Evolutionary conservation across 2,797 vertebrate species (phyloP).

Genomic region (Lutjanus argentimaculatus): DNA sequence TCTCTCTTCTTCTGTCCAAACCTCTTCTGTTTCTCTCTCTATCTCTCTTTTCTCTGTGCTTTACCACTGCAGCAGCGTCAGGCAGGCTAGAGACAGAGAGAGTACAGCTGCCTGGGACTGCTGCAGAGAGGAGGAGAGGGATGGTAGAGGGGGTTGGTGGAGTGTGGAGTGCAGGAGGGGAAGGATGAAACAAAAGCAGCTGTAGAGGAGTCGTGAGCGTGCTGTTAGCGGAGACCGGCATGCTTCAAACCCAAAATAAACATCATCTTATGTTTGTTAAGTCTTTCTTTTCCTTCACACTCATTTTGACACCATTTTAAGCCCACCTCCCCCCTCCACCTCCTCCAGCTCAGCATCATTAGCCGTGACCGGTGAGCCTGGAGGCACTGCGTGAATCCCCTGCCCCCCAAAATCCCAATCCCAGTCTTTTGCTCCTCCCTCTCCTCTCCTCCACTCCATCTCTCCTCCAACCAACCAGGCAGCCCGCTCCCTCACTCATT

Average conservation of each 20-base stretch:
- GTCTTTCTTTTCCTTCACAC: background rate
- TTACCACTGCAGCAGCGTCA: constrained; percentile 74
- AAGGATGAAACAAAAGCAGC: constrained; percentile 58
- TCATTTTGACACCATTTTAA: constrained; percentile 33
- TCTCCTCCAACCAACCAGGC: constrained; percentile 45
- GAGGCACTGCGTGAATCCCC: constrained; percentile 45
- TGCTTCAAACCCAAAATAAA: constrained; percentile 16
- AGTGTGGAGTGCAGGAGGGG: constrained; percentile 8
- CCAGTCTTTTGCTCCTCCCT: constrained; percentile 51
- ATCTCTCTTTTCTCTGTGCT: constrained; percentile 59
- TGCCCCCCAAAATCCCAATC: constrained; percentile 46
- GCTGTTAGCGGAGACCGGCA: constrained; percentile 17
- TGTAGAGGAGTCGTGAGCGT: constrained; percentile 32
- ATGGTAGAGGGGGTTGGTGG: constrained; percentile 24
- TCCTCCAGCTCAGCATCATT: constrained; percentile 56
- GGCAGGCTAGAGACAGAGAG: constrained; percentile 57
- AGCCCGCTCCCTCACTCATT: constrained; percentile 7
- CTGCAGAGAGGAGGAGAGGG: constrained; percentile 64
- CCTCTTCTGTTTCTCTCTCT: constrained; percentile 15
- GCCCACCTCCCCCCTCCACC: constrained; percentile 17
- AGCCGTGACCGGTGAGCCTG: constrained; percentile 59
- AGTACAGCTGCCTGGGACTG: constrained; percentile 61
- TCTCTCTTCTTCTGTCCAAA: constrained; percentile 15
- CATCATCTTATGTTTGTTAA: background rate
- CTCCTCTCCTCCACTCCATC: constrained; percentile 36